These are phyloP conservation scores for Pseudococcus viburni DNA, from an alignment of 2,888 invertebrate genomes.

Conservation along the genomic window DNA sequence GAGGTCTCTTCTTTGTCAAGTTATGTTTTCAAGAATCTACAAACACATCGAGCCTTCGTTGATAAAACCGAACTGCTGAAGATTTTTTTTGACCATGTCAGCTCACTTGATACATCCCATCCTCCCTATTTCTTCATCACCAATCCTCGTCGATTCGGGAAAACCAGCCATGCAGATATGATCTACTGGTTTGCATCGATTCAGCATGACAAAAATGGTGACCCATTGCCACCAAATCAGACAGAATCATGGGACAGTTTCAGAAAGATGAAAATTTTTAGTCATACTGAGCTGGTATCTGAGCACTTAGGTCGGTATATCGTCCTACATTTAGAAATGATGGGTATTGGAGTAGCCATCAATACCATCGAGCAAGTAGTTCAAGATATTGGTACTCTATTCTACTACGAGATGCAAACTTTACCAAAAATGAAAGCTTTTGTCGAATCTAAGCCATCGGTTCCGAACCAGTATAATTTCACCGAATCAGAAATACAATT, in stretches of 20 bases:
- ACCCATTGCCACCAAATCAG: not conserved
- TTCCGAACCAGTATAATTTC: not conserved
- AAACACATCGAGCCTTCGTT: not conserved
- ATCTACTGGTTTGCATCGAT: slow-evolving; percentile 9
- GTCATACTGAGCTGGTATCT: not conserved
- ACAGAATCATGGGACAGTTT: not conserved
- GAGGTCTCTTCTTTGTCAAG: not conserved
- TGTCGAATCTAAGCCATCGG: not conserved
- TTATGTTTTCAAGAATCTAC: not conserved
- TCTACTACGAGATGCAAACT: not conserved
- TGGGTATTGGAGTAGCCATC: not conserved
- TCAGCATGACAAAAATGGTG: not conserved
- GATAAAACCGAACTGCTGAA: not conserved
- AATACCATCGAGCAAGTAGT: not conserved
- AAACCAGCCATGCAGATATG: not conserved
- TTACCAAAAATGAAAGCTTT: not conserved
- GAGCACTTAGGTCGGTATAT: not conserved
- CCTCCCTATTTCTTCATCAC: not conserved
- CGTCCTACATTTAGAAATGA: not conserved
- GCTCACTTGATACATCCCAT: not conserved
- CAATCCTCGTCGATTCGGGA: not conserved
- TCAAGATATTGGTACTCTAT: not conserved
- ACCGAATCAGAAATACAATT: not conserved
- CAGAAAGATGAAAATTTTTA: not conserved
- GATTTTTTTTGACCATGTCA: not conserved